These are phyloP conservation scores for Charadrius vociferus DNA, from an alignment of 2,113 vertebrate genomes.

Conservation along the genomic window DNA sequence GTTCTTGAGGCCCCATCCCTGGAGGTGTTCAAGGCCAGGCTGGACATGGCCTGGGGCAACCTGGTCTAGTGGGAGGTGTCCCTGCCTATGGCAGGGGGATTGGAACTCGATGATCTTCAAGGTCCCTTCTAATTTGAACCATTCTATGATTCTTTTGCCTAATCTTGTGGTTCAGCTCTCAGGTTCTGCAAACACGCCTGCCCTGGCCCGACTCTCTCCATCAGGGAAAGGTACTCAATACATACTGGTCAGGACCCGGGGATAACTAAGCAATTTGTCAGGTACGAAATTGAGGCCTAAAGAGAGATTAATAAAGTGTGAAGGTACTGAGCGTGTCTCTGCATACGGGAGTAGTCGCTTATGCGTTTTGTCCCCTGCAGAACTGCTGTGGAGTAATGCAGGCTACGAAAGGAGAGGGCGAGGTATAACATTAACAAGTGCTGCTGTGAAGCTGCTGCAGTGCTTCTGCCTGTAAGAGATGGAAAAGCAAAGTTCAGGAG, in stretches of 20 bases:
- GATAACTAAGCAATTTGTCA: neutral
- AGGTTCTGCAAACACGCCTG: accelerated
- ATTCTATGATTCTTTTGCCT: no score
- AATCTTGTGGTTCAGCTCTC: neutral
- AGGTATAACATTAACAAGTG: neutral
- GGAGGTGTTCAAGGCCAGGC: no score
- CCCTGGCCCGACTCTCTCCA: neutral
- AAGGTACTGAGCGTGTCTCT: neutral
- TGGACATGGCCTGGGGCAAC: no score
- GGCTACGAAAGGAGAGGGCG: neutral
- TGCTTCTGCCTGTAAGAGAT: neutral
- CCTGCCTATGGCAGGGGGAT: no score
- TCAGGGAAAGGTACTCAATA: neutral
- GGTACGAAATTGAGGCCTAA: neutral
- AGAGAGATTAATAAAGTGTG: neutral
- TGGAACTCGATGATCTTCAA: no score
- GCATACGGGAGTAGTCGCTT: neutral
- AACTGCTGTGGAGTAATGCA: neutral
- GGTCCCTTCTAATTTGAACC: no score
- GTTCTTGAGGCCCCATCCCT: no score
- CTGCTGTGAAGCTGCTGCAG: neutral
- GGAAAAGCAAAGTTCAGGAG: neutral
- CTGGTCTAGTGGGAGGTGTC: no score
- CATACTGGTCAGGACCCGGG: no score
- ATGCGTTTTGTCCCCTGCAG: neutral